Evolutionary conservation across 1,140 invertebrate genomes (phyloP).

Genomic region (Pseudomyrmex gracilis): DNA sequence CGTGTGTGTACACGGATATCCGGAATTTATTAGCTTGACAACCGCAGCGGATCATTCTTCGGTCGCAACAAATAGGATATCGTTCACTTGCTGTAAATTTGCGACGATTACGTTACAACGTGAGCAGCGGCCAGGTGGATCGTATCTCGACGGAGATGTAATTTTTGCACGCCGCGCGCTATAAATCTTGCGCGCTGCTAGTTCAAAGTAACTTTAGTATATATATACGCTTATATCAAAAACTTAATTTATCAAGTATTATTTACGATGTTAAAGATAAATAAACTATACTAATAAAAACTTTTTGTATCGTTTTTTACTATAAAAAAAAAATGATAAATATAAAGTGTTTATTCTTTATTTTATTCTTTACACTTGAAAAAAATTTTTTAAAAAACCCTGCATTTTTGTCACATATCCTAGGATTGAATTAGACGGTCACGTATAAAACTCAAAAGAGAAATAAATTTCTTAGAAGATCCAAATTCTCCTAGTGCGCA

Average conservation of each 20-base stretch:
- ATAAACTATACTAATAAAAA: too few species aligned
- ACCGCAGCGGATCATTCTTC: slow-evolving; percentile 55
- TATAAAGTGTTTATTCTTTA: too few species aligned
- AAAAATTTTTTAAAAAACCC: not conserved
- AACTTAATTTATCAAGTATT: too few species aligned
- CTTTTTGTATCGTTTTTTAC: too few species aligned
- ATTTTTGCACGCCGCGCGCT: slow-evolving; percentile 31
- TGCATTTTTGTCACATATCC: too few species aligned
- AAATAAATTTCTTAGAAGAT: not conserved
- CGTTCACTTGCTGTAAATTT: slow-evolving; percentile 58
- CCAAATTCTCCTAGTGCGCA: not conserved
- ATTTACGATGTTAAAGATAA: too few species aligned
- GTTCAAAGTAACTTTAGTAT: not conserved
- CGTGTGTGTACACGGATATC: slow-evolving; percentile 36
- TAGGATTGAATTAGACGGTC: too few species aligned
- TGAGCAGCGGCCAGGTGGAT: slow-evolving; percentile 30
- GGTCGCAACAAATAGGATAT: slow-evolving; percentile 35
- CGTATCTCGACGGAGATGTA: slow-evolving; percentile 22
- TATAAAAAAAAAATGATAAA: too few species aligned
- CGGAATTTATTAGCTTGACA: slow-evolving; percentile 61
- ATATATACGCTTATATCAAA: too few species aligned
- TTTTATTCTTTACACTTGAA: too few species aligned
- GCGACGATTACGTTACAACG: slow-evolving; percentile 58
- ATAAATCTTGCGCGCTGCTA: slow-evolving; percentile 27
- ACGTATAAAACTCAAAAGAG: not conserved